Evolutionary conservation across 2,113 vertebrate species (phyloP).

Genomic region (Zingel zingel): DNA sequence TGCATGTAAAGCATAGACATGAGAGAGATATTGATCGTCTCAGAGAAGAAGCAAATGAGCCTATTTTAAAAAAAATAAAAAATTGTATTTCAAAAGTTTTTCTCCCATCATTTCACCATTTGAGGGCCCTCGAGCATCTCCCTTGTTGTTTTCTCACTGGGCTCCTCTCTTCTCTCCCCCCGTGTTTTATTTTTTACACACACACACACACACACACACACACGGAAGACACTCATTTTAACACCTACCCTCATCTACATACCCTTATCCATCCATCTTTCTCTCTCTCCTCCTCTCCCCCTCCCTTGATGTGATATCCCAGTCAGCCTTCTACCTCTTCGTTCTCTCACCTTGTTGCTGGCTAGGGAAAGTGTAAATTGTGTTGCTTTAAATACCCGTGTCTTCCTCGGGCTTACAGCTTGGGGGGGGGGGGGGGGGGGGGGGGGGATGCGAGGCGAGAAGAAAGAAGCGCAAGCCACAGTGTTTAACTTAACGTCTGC

Average conservation of each 20-base stretch:
- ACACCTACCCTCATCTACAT: constrained; percentile 47
- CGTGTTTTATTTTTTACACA: neutral
- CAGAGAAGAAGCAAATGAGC: neutral
- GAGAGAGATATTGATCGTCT: constrained; percentile 20
- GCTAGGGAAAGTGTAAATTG: constrained; percentile 80
- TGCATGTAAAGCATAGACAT: neutral
- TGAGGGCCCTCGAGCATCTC: constrained; percentile 21
- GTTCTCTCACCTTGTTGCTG: constrained; percentile 60
- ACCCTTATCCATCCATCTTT: constrained; percentile 43
- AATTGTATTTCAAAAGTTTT: neutral
- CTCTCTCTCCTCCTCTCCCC: constrained; percentile 3
- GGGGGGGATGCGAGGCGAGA: constrained; percentile 33
- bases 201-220: constrained; percentile 10
- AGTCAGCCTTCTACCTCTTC: constrained; percentile 52
- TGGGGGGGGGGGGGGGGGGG: neutral
- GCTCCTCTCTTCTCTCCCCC: constrained; percentile 16
- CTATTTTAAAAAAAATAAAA: neutral
- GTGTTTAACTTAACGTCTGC: constrained; percentile 68
- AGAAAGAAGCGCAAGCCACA: constrained; percentile 42
- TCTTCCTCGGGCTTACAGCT: constrained; percentile 67
- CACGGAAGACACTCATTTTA: constrained; percentile 34
- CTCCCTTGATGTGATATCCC: constrained; percentile 42
- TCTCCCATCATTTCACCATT: neutral
- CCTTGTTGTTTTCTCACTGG: constrained; percentile 22
- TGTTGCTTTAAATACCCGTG: constrained; percentile 82